These are phyloP conservation scores for Grantiella picta DNA, from an alignment of 2,113 vertebrate species.

Conservation along the genomic window DNA sequence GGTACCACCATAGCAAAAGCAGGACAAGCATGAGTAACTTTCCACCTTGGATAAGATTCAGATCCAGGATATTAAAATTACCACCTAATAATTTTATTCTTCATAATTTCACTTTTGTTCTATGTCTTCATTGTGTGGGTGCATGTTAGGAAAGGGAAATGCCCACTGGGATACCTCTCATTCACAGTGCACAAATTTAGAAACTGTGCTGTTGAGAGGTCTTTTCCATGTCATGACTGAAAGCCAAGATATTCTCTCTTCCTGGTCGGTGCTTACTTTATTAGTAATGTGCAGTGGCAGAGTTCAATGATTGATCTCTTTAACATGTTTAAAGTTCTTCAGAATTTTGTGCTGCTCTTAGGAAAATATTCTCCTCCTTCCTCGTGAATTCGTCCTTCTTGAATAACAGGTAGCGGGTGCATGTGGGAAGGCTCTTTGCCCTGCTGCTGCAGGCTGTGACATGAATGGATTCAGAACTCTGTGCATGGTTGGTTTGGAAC, in stretches of 20 bases:
- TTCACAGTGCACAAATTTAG: background rate
- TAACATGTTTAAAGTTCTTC: conserved; percentile 12
- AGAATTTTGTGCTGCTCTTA: conserved; percentile 10
- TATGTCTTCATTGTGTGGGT: background rate
- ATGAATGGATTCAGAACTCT: background rate
- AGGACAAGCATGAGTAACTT: background rate
- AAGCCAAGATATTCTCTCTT: background rate
- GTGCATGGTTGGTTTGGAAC: conserved; percentile 15
- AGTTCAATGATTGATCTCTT: conserved; percentile 4
- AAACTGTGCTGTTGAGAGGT: background rate
- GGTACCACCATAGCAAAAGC: background rate
- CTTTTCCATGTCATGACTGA: background rate
- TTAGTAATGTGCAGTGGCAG: background rate
- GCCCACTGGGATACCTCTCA: background rate
- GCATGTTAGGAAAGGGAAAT: background rate
- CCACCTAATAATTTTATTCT: background rate
- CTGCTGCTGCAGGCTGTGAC: conserved; percentile 37
- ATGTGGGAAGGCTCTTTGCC: background rate
- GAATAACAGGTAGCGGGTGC: conserved; percentile 44
- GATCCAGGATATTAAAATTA: background rate
- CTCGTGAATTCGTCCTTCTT: conserved; percentile 31
- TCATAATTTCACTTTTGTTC: background rate
- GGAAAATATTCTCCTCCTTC: conserved; percentile 31
- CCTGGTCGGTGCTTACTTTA: background rate
- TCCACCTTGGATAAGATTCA: background rate